These are phyloP conservation scores for Parus major DNA, from an alignment of 2,113 vertebrate genomes.

Conservation along the genomic window DNA sequence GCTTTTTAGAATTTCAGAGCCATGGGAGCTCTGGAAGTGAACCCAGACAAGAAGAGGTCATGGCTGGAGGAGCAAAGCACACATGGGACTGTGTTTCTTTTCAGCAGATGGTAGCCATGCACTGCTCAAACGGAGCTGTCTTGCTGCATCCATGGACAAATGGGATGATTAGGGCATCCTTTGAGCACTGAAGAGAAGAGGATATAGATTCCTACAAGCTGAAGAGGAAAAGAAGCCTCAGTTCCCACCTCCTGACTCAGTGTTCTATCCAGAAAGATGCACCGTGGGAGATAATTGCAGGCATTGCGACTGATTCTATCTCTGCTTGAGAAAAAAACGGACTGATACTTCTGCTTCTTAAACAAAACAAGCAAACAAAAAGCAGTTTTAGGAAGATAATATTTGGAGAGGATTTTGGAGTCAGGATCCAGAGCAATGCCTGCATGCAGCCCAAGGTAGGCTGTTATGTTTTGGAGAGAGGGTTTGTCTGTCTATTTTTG, in stretches of 20 bases:
- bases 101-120: not conserved
- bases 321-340: not conserved
- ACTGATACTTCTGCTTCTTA: not conserved
- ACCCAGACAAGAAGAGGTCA: not conserved
- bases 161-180: not conserved
- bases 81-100: not conserved
- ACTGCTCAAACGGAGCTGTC: not conserved
- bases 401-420: not conserved
- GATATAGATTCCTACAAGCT: not conserved
- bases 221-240: not conserved
- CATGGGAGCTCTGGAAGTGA: not conserved
- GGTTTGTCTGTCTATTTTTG: rapidly evolving
- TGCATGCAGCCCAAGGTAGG: rapidly evolving
- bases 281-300: not conserved
- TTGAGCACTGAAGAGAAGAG: not conserved
- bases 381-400: not conserved
- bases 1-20: not conserved
- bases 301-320: not conserved
- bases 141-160: not conserved
- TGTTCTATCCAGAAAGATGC: not conserved
- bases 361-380: not conserved
- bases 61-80: not conserved
- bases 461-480: not conserved
- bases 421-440: not conserved
- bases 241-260: not conserved